phyloP scores from a whole-genome alignment of 2,113 vertebrate species.

The Passer domesticus region DNA sequence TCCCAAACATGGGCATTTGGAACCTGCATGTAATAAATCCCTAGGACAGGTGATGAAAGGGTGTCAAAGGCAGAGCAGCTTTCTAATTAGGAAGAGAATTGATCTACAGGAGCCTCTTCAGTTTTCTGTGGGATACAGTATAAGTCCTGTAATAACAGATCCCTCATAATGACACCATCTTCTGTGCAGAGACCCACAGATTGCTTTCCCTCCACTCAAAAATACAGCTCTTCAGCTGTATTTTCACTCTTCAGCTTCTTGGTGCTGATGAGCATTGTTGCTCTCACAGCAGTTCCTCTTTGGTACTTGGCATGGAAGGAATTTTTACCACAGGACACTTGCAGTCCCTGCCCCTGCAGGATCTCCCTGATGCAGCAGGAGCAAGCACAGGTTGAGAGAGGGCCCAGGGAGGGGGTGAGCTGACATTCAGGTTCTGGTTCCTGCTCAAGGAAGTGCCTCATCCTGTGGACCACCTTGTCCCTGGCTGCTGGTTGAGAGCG shows the following conservation, averaged over 20 bases:
- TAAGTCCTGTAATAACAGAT: background rate
- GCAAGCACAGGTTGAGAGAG: background rate
- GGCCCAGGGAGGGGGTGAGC: background rate
- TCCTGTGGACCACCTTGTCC: background rate
- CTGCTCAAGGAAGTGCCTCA: rapidly evolving
- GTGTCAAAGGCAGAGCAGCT: background rate
- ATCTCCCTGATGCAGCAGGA: background rate
- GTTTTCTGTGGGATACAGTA: background rate
- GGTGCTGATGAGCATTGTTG: rapidly evolving
- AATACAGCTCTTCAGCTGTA: background rate
- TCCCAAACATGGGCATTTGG: background rate
- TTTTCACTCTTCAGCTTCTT: background rate
- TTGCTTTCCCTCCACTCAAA: background rate
- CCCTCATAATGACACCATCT: background rate
- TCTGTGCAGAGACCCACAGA: background rate
- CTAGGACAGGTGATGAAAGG: background rate
- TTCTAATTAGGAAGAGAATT: background rate
- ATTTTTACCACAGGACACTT: rapidly evolving
- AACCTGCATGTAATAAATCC: background rate
- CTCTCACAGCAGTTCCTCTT: background rate
- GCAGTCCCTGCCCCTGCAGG: background rate
- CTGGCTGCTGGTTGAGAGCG: background rate
- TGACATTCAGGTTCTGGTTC: background rate
- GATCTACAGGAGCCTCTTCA: background rate
- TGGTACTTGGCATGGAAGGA: background rate